phyloP scores from a whole-genome alignment of 2,888 invertebrate species.

The Actias luna region DNA sequence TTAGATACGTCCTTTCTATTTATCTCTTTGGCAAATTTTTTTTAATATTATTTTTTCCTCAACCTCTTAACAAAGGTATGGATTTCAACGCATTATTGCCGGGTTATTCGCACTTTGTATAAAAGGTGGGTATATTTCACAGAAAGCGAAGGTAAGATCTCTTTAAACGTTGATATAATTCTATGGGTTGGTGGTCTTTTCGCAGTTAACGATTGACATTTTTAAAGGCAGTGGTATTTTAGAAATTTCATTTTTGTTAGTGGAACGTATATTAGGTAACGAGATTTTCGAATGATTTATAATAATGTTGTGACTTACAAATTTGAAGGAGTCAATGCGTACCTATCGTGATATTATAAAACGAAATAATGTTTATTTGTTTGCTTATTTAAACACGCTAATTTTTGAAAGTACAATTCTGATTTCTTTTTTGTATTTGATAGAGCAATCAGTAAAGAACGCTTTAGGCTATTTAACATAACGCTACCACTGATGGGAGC shows the following conservation, averaged over 20 bases:
- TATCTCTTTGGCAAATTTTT: conserved; percentile 73
- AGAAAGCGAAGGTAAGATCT: conserved; percentile 67
- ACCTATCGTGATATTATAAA: too few species aligned
- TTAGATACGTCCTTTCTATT: conserved; percentile 71
- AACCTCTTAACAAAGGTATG: conserved; percentile 62
- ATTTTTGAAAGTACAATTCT: too few species aligned
- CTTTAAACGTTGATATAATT: conserved; percentile 59
- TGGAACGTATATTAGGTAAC: conserved; percentile 16
- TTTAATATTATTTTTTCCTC: conserved; percentile 57
- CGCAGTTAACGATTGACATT: conserved; percentile 63
- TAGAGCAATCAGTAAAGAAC: too few species aligned
- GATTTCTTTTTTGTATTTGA: too few species aligned
- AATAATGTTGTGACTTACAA: background rate
- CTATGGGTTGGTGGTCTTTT: conserved; percentile 65
- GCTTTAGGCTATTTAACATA: too few species aligned
- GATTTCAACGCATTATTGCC: conserved; percentile 79
- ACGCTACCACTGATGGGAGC: too few species aligned
- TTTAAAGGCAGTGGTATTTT: conserved; percentile 46
- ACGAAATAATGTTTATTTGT: too few species aligned
- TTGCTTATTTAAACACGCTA: too few species aligned
- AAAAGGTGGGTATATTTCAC: conserved; percentile 61
- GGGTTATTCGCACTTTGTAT: conserved; percentile 62
- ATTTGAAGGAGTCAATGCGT: background rate
- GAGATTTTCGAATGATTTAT: background rate
- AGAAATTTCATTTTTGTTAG: conserved; percentile 67